Base-by-base conservation (phyloP, 2,888 invertebrate species). In the Dasysyrphus tricinctus region DNA sequence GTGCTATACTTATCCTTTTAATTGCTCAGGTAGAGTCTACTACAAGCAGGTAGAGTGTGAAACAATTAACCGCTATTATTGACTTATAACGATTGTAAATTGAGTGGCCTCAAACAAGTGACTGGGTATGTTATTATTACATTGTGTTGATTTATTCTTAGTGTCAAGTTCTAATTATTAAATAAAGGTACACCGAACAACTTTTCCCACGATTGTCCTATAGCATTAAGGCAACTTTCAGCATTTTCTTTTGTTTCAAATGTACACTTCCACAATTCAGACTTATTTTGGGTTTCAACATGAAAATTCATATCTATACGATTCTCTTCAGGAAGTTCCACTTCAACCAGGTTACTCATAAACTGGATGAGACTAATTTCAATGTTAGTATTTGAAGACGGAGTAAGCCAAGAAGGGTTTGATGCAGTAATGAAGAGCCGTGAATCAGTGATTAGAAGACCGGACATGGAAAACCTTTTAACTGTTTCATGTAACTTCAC, bases 281-380 rank as follows among this genome's bases (percentile, higher is more conserved):
- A 93, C 44, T 91, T 91, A 67, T 93, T 93, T 73, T 92, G 92
- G 1, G 92, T 92, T 89, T 94, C 94, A 80, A 94, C 94, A 51
- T 94, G 89, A 84, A 94, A 94, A 88, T 93, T 93, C 12, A 94
- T 90, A 44, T 89, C 90, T 61, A 94, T 90, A 9, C 88, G 88
- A 88, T 90, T 90, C 11, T 93, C 92, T 78, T 93, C 93, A 3
- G 88, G 47, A 2, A 88, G 89, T 39, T 92, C 91, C 76, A 94
- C 93, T 90, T 93, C 94, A 5, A 94, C 92, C 59, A 94, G 90
- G 90, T 94, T 94, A 80, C 92, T 93, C 92, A 94, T 93, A 6
- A 92, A 91, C 89, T 94, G 94, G 11, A 92, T 92, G 12, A 91
- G 89, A 42, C 90, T 89, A 7, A 93, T 88, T 29, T 91, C 89